Evolutionary conservation across 2,113 vertebrate genomes (phyloP), one percentile per base, ranked within the genome.

Genomic region (Fulica atra): DNA sequence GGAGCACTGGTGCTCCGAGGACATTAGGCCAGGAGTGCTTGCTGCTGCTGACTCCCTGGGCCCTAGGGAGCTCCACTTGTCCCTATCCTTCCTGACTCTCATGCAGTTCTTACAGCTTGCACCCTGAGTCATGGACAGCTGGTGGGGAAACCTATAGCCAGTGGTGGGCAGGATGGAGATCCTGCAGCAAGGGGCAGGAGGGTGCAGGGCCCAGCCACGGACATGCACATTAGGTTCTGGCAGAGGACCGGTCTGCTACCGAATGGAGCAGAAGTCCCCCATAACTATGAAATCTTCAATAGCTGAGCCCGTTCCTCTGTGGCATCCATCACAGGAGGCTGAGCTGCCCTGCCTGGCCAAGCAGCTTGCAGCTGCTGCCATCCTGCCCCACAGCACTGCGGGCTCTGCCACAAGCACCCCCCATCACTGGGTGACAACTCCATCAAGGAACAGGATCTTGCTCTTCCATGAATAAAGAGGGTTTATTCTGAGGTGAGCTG

Each of bases 171-270:
- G 57, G 42, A 84, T 6, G 48, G 35, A 81, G 25, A 92, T 7
- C 44, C 46, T 42, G 33, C 61, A 76, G 40, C 33, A 40, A 35
- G 26, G 16, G 31, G 28, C 48, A 60, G 71, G 42, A 70, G 18
- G 17, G 8, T 70, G 25, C 19, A 38, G 48, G 57, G 50, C 51
- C 60, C 56, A 66, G 50, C 40, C 44, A 36, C 0, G 1, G 56
- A 20, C 76, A 63, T 0, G 0, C 19, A 25, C 0, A 0, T 53
- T 40, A 53, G 14, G 42, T 87, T 53, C 61, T 73, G 20, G 46
- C n/a, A 53, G 36, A 70, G 20, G 33, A 46, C 23, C 42, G 15
- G 5, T 69, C 72, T 86, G 46, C 48, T 36, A 10, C 7, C 5
- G 10, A 80, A 38, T 11, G 23, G 44, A 93, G 36, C 7, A 65